phyloP scores from a whole-genome alignment of 2,888 invertebrate species.

The Ophraella communa region DNA sequence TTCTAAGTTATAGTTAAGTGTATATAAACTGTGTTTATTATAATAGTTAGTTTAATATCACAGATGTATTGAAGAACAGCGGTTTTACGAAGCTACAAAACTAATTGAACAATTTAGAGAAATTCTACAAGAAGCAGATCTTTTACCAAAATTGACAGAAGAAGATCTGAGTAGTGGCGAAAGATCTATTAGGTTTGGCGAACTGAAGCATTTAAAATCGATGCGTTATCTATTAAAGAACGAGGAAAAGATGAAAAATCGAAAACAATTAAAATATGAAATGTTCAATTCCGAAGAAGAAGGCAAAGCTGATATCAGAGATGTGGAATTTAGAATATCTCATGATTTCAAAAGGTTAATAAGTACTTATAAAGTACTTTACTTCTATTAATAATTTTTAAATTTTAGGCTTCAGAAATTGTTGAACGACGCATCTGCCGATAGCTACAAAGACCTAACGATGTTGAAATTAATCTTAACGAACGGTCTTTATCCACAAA shows the following conservation, averaged over 20 bases:
- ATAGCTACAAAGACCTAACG: conserved; percentile 71
- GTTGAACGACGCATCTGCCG: conserved; percentile 68
- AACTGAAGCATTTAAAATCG: conserved; percentile 83
- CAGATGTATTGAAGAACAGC: conserved; percentile 89
- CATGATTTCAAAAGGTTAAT: conserved; percentile 66
- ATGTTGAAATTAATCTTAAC: conserved; percentile 83
- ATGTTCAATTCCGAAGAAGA: conserved; percentile 70
- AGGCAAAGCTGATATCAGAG: conserved; percentile 54
- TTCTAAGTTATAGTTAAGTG: no score
- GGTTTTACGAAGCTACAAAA: conserved; percentile 96
- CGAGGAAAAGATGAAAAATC: conserved; percentile 72
- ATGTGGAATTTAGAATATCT: conserved; percentile 73
- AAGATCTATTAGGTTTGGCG: conserved; percentile 84
- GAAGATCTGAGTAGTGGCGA: conserved; percentile 72
- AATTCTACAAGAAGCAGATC: conserved; percentile 69
- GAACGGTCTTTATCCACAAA: conserved; percentile 94
- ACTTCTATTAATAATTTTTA: background rate
- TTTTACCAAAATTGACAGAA: conserved; percentile 49
- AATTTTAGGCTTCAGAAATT: conserved; percentile 61
- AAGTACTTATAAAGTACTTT: background rate
- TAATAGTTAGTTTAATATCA: background rate
- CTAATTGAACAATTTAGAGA: conserved; percentile 87
- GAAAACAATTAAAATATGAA: conserved; percentile 76
- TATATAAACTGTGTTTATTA: background rate
- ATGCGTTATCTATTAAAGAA: conserved; percentile 61